Evolutionary conservation across 2,888 invertebrate genomes (phyloP), one percentile per base, ranked within the genome.

Genomic region (Serrognathus titanus): DNA sequence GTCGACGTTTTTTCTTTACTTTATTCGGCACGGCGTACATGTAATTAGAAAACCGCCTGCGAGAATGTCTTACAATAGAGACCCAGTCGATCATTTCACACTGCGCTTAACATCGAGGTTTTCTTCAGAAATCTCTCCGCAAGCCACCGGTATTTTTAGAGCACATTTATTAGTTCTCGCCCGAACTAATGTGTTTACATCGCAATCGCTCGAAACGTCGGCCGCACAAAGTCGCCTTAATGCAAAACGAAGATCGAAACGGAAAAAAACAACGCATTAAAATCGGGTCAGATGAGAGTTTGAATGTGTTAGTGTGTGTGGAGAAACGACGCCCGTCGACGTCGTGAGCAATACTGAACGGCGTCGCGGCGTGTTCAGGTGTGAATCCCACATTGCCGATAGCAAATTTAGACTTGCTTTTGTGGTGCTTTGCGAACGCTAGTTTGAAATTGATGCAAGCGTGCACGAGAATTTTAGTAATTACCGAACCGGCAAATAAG

Each of bases 11-110:
- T 71, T 83, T 83, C 57, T 86, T 81, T 59, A 86, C 84, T 75
- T 85, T 86, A 65, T 81, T 81, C 46, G 87, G 87, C 59, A 83
- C 83, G 6, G 83, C 80, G 71, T 85, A 85, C 75, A 87, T 83
- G 74, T 87, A 87, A 73, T 85, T 86, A 60, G 87, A 87, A 75
- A 89, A 87, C 49, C 88, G 81, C 50, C 88, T 81, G 57, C 85
- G 78, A 60, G 88, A 88, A 70, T 87, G 86, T 55, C 87, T 83
- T 60, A 88, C 88, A 68, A 89, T 88, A 60, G 88, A 88, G 63
- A 88, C 87, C 88, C 88, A 88, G 79, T 88, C 88, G 70, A 89
- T 88, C 88, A 88, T 89, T 16, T 10, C 24, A 5, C 46, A 46
- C 12, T 46, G 11, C 4, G 13, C 20, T 46, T 46, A 46, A 16